Evolutionary conservation across 2,113 vertebrate genomes (phyloP).

Genomic region (Azemiops feae): DNA sequence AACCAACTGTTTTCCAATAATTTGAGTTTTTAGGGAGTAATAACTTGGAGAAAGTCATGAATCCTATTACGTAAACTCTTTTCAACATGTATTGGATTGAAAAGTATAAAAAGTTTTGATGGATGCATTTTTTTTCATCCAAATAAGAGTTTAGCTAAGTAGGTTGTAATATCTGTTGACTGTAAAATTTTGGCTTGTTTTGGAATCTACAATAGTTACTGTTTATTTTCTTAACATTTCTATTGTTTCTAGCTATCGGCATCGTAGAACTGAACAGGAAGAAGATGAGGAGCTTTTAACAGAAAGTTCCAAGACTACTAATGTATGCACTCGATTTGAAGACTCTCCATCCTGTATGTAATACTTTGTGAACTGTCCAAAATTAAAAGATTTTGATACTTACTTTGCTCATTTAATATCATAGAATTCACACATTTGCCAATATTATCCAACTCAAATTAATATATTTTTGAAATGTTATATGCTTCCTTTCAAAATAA

Average conservation of each 20-base stretch:
- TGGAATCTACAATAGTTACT: neutral
- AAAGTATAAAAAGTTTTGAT: neutral
- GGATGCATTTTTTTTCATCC: neutral
- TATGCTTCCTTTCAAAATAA: neutral
- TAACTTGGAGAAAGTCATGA: neutral
- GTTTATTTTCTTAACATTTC: neutral
- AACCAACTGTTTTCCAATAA: neutral
- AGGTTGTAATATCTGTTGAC: neutral
- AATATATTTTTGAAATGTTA: neutral
- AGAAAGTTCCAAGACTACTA: slow-evolving; percentile 93
- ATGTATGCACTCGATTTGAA: slow-evolving; percentile 95
- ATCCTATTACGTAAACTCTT: neutral
- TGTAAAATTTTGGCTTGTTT: neutral
- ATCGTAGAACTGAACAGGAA: slow-evolving; percentile 96
- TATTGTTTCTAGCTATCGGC: slow-evolving; percentile 79
- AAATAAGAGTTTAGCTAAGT: neutral
- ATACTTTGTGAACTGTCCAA: neutral
- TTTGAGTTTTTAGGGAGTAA: neutral
- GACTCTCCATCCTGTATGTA: slow-evolving; percentile 93
- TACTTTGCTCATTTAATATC: neutral
- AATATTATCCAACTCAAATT: neutral
- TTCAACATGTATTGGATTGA: neutral
- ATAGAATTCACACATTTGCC: neutral
- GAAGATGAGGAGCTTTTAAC: slow-evolving; percentile 95
- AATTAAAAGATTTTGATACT: slow-evolving; percentile 14